These are phyloP conservation scores for Coranthus polyacanthus DNA, from an alignment of 2,797 vertebrate genomes.

Conservation along the genomic window DNA sequence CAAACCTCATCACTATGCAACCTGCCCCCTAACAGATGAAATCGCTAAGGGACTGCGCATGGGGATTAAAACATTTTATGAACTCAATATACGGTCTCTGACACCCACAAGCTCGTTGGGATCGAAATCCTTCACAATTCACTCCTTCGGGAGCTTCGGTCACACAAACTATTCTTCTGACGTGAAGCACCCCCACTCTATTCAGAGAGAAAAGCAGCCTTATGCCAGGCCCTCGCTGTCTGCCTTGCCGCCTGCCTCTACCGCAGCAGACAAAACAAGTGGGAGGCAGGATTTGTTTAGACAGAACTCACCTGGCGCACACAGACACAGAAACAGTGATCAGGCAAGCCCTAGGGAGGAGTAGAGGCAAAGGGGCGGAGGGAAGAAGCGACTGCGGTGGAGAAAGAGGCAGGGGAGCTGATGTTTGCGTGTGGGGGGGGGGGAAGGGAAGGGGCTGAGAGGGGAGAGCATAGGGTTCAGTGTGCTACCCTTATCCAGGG, in stretches of 20 bases:
- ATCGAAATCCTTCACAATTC: slow-evolving; percentile 33
- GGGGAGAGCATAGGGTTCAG: slow-evolving; percentile 39
- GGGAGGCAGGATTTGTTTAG: slow-evolving; percentile 82
- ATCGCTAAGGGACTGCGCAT: too few species aligned
- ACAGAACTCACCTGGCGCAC: slow-evolving; percentile 84
- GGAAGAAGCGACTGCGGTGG: not conserved
- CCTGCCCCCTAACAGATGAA: slow-evolving; percentile 2
- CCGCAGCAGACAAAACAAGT: slow-evolving; percentile 84
- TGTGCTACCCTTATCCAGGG: slow-evolving; percentile 23
- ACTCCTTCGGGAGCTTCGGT: slow-evolving; percentile 37
- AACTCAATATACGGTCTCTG: not conserved
- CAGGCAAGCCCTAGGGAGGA: slow-evolving; percentile 71
- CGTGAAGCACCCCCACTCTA: slow-evolving; percentile 11
- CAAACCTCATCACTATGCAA: slow-evolving; percentile 17
- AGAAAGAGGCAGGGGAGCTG: slow-evolving; percentile 1
- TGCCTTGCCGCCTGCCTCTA: slow-evolving; percentile 66
- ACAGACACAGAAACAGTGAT: slow-evolving; percentile 78
- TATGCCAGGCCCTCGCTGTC: slow-evolving; percentile 54
- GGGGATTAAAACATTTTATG: not conserved
- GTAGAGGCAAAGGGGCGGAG: slow-evolving; percentile 36
- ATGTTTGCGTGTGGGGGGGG: not conserved
- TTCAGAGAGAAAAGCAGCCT: slow-evolving; percentile 69
- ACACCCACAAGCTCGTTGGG: slow-evolving; percentile 10
- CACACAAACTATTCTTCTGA: slow-evolving; percentile 48
- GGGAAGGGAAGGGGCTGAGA: slow-evolving; percentile 10